Percentiles rank a stretch among this genome's conserved stretches.
phyloP scores from a whole-genome alignment of 1,140 invertebrate genomes.

The Trachymyrmex cornetzi region DNA sequence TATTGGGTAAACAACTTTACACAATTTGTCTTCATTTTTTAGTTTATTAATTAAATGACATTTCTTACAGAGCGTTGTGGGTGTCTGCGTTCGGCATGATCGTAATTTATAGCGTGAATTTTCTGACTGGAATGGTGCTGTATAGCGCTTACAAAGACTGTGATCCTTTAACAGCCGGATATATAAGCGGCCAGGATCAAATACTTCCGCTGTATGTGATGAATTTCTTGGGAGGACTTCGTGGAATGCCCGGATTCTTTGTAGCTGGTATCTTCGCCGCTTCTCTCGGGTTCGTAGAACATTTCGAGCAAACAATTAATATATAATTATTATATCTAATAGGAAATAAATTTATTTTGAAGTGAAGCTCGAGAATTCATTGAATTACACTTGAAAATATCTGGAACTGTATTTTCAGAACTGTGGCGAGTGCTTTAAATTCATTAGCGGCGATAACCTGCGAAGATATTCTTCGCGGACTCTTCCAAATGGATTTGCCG shows the following conservation, averaged over 20 bases:
- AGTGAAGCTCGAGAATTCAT: background rate
- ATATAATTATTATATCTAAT: background rate
- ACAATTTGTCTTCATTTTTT: too few relatives aligned
- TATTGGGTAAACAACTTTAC: too few relatives aligned
- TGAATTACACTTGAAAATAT: slow-evolving; percentile 12
- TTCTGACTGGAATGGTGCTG: slow-evolving; percentile 94
- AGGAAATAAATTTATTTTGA: background rate
- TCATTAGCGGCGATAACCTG: slow-evolving; percentile 96
- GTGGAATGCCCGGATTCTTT: slow-evolving; percentile 95
- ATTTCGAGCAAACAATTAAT: background rate
- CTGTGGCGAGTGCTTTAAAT: slow-evolving; percentile 96
- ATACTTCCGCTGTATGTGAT: slow-evolving; percentile 95
- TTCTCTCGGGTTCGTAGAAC: slow-evolving; percentile 88
- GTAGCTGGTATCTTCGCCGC: slow-evolving; percentile 93
- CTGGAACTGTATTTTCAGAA: slow-evolving; percentile 88
- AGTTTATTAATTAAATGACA: background rate
- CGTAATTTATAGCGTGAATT: slow-evolving; percentile 91
- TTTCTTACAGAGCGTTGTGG: slow-evolving; percentile 89
- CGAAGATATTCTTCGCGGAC: slow-evolving; percentile 93
- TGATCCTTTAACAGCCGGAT: slow-evolving; percentile 90
- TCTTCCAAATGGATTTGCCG: slow-evolving; percentile 90
- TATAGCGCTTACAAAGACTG: slow-evolving; percentile 93
- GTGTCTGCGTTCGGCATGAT: slow-evolving; percentile 89
- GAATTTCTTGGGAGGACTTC: slow-evolving; percentile 90
- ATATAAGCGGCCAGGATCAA: slow-evolving; percentile 90